Evolutionary conservation across 2,888 invertebrate genomes (phyloP), one percentile per base, ranked within the genome.

Genomic region (Pseudococcus viburni): DNA sequence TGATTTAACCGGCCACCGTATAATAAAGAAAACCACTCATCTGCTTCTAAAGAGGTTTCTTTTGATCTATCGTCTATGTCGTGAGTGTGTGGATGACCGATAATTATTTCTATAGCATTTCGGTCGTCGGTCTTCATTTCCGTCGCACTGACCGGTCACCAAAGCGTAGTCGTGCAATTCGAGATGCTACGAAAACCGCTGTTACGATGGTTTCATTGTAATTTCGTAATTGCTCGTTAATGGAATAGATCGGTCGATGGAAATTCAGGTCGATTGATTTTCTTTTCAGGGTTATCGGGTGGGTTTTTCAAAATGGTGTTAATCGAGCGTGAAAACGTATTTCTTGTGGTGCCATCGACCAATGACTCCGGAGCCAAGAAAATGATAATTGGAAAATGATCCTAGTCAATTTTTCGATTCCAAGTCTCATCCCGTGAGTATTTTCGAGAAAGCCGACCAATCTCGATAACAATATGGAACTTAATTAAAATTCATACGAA

Each of bases 191-290:
- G 39, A 48, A 55, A 55, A 55, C 55, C 55, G 17, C 55, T 55
- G 17, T 11, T 48, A 11, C n/a, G n/a, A n/a, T n/a, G n/a, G n/a
- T n/a, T n/a, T n/a, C n/a, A n/a, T n/a, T n/a, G n/a, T n/a, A n/a
- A 55, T 83, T 83, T 83, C 80, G 80, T 83, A 83, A 83, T 46
- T 46, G 77, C 15, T 39, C 77, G 26, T 33, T 26, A 33, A 42
- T 73, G 12, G 17, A 5, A 42, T 42, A 42, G 42, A 42, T 42
- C 42, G 42, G 8, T 42, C 0, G 8, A 39, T 83, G 46, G 17
- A 46, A 83, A 80, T 80, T 26, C 80, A 83, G 80, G 80, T 83
- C 80, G 80, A 83, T 83, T 12, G 80, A 19, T 19, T 83, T 83
- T 83, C 46, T 9, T 46, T 83, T 83, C 80, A 83, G 80, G 80